These are phyloP conservation scores for Halichondria panicea DNA, from an alignment of 37 sponge, comb jelly and placozoan genomes.

Conservation along the genomic window DNA sequence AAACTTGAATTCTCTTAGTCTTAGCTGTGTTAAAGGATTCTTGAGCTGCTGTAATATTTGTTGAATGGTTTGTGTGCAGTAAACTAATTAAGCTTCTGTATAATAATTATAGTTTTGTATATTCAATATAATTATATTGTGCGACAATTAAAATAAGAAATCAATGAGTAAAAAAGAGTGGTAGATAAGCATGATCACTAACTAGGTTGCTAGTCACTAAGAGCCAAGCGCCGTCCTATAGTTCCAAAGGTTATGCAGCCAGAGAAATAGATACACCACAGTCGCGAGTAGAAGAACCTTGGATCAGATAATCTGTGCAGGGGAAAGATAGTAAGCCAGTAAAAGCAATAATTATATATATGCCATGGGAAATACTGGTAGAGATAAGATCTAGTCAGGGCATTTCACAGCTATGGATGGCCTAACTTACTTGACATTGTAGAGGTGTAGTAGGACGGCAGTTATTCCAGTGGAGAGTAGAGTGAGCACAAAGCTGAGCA, in stretches of 20 bases:
- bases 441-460: slow-evolving; percentile 54
- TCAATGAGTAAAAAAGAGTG: too few species aligned
- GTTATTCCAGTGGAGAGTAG: slow-evolving; percentile 47
- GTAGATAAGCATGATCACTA: too few species aligned
- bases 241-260: slow-evolving; percentile 94
- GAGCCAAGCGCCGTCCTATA: slow-evolving; percentile 74
- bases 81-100: too few species aligned
- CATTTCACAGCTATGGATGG: too few species aligned
- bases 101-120: too few species aligned
- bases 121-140: too few species aligned
- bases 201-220: slow-evolving; percentile 31
- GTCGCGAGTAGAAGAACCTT: slow-evolving; percentile 72
- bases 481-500: slow-evolving; percentile 70
- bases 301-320: slow-evolving; percentile 42
- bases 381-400: not conserved
- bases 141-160: too few species aligned
- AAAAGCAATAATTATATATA: not conserved
- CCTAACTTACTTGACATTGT: slow-evolving; percentile 3
- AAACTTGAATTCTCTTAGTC: too few species aligned
- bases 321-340: not conserved
- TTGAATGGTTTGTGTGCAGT: too few species aligned
- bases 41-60: too few species aligned
- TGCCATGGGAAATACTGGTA: not conserved
- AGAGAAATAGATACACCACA: slow-evolving; percentile 90
- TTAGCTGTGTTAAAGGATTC: too few species aligned